Percentiles rank a stretch among this genome's conserved stretches.
Evolutionary conservation across 2,797 vertebrate genomes (phyloP).

Genomic region (Rhynchotus rufescens): DNA sequence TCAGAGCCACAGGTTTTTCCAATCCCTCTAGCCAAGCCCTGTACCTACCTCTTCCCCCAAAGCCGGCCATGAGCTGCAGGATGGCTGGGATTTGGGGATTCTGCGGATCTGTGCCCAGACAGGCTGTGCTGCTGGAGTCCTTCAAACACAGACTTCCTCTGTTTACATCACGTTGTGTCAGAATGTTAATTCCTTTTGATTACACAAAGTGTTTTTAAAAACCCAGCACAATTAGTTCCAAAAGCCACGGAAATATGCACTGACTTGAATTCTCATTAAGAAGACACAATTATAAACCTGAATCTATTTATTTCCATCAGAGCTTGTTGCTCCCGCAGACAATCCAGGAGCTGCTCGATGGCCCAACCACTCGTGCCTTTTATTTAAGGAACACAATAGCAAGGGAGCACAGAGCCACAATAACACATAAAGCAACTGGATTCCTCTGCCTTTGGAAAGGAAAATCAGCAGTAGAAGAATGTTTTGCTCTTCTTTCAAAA

Average conservation of each 20-base stretch:
- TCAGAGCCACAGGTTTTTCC: not conserved
- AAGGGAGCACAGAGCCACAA: not conserved
- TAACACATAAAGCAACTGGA: not conserved
- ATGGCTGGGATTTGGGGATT: not conserved
- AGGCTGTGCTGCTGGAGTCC: not conserved
- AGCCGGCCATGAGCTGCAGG: not conserved
- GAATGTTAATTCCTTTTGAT: not conserved
- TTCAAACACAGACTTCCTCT: not conserved
- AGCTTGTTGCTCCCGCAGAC: slow-evolving; percentile 7
- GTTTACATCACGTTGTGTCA: not conserved
- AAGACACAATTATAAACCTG: slow-evolving; percentile 29
- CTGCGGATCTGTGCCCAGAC: accelerated
- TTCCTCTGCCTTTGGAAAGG: slow-evolving; percentile 36
- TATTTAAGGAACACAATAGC: slow-evolving; percentile 67
- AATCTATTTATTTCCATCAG: not conserved
- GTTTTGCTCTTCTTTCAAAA: slow-evolving; percentile 42
- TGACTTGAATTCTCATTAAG: slow-evolving; percentile 68
- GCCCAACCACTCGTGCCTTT: slow-evolving; percentile 44
- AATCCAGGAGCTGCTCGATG: not conserved
- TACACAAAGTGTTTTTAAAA: not conserved
- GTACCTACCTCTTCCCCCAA: not conserved
- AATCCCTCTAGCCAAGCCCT: not conserved
- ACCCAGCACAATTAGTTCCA: slow-evolving; percentile 18
- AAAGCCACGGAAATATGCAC: slow-evolving; percentile 34
- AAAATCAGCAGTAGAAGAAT: slow-evolving; percentile 31